Evolutionary conservation across 2,888 invertebrate species (phyloP), one percentile per base, ranked within the genome.

Genomic region (Drosophila tanythrix): DNA sequence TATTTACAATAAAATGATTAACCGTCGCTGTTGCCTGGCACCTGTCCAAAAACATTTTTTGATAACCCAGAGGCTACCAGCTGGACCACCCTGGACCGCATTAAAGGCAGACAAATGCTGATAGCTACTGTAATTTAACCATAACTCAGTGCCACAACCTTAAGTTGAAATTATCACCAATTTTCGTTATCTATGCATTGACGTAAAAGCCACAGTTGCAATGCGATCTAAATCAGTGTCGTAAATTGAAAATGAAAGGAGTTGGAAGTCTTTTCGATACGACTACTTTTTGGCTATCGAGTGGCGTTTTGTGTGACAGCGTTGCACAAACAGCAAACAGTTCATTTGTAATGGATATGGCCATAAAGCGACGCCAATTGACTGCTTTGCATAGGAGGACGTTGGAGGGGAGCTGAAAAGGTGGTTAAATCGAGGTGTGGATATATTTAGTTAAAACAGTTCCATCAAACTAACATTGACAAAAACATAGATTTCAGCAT

Each of bases 211-310:
- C 50, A 46, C 33, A 46, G 33, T 18, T 36, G 59, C 48, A 65
- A 43, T 36, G 21, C 36, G 52, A 27, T 18, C 27, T n/a, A 25
- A 70, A 51, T 29, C 68, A 33, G 33, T 21, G 31, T 38, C 65
- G 63, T 57, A 75, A 88, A 83, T 84, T 79, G 84, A 79, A 79
- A 77, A 33, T 70, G 82, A 83, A 82, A 82, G 79, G 56, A 79
- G 67, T 50, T 81, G 76, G 64, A 70, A 72, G 75, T 81, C 68
- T 68, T 61, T 63, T 36, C 52, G 70, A 80, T 80, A 76, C 29
- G 50, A 33, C 43, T 18, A 40, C 46, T 29, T 29, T 43, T 36
- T n/a, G 36, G 64, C 55, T 60, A 72, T 56, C 57, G 50, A 48
- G 36, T 62, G 55, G 29, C 59, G 52, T 31, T 38, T 29, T 38